A percentile compares a stretch with the other conserved stretches of the same genome.
These are phyloP conservation scores for Philaethria dido DNA, from an alignment of 2,888 invertebrate genomes.

Conservation along the genomic window DNA sequence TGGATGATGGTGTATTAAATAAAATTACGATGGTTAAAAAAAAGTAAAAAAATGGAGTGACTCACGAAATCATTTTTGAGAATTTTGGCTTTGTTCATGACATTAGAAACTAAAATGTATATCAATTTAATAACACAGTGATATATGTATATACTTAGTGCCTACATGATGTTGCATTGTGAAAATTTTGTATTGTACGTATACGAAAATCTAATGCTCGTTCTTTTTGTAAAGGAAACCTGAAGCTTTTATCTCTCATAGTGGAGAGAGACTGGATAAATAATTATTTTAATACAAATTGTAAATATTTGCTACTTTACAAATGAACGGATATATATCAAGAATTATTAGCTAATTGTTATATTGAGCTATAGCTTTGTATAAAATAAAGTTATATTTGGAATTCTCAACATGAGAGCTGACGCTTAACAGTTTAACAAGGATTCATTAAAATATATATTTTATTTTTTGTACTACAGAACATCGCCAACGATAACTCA, in stretches of 20 bases:
- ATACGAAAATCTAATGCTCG: background rate
- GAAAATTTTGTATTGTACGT: too few species aligned
- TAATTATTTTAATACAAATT: too few species aligned
- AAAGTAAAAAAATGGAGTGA: background rate
- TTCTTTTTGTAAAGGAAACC: background rate
- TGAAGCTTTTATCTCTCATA: background rate
- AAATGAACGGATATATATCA: too few species aligned
- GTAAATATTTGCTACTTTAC: too few species aligned
- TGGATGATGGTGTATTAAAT: slow-evolving; percentile 5
- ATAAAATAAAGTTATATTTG: background rate
- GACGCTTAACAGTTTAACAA: background rate
- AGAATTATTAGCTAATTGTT: too few species aligned
- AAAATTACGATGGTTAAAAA: background rate
- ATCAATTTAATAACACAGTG: too few species aligned
- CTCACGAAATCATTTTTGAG: background rate
- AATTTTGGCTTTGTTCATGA: background rate
- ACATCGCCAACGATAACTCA: background rate
- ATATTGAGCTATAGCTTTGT: background rate
- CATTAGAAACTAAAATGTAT: too few species aligned
- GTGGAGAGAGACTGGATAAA: too few species aligned
- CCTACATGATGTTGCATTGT: too few species aligned
- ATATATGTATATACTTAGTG: too few species aligned
- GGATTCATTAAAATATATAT: background rate
- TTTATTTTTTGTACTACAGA: background rate
- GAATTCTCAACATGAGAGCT: background rate